A percentile compares a stretch with the other conserved stretches of the same genome.
Evolutionary conservation across 2,797 vertebrate species (phyloP).

Genomic region (Hipposideros larvatus): DNA sequence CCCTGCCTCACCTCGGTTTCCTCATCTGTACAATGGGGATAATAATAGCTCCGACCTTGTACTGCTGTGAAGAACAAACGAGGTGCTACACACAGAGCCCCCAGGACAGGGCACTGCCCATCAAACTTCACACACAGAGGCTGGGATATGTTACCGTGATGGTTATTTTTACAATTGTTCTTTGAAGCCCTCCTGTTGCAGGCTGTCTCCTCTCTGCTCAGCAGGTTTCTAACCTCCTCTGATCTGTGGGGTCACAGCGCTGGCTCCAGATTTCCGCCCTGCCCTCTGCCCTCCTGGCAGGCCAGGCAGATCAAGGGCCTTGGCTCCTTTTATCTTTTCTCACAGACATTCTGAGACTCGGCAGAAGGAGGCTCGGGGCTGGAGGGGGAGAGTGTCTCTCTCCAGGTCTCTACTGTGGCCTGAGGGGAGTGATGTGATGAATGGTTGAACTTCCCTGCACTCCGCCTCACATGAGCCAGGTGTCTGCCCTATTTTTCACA

Average conservation of each 20-base stretch:
- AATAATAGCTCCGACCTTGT: not conserved
- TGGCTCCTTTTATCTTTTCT: constrained; percentile 69
- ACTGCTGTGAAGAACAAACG: not conserved
- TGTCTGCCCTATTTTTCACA: not conserved
- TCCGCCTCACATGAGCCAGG: not conserved
- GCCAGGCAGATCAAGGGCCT: constrained; percentile 67
- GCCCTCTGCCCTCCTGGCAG: constrained; percentile 60
- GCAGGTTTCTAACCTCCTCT: constrained; percentile 33
- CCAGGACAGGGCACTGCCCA: not conserved
- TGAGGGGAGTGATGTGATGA: not conserved
- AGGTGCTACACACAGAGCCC: not conserved
- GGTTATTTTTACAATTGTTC: constrained; percentile 43
- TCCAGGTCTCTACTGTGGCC: not conserved
- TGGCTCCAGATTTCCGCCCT: constrained; percentile 59
- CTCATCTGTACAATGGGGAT: not conserved
- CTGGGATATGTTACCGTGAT: not conserved
- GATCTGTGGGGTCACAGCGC: constrained; percentile 17
- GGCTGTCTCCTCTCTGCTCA: not conserved
- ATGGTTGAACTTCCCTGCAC: not conserved
- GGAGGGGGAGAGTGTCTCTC: not conserved
- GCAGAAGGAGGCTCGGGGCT: not conserved
- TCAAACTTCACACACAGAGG: not conserved
- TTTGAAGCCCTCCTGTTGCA: not conserved
- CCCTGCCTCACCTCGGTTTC: not conserved
- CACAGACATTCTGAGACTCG: constrained; percentile 22